Evolutionary conservation across 2,113 vertebrate species (phyloP), one percentile per base, ranked within the genome.

Genomic region (Ictalurus punctatus): DNA sequence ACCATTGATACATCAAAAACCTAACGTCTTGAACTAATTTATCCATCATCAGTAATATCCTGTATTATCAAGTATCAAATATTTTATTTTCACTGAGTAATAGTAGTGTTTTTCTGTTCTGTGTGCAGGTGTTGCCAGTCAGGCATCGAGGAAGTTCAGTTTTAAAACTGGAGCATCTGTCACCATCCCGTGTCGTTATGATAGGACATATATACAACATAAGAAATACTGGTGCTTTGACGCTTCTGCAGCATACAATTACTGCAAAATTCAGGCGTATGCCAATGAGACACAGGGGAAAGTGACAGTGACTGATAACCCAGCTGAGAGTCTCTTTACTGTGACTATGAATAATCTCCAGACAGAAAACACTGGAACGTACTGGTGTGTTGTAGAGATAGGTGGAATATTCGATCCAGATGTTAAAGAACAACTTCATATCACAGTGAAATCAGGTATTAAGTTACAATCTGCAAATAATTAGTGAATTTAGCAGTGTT

Each of bases 141-240:
- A 40, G 3, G 40, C 83, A 86, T 27, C 19, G 19, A 59, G 37
- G 30, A 1, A 54, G 25, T 58, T 90, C 23, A n/a, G 7, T 88
- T 16, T 86, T 1, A 27, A 54, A 83, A 52, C 48, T 34, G 86
- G 88, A 84, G 86, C 23, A 84, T 65, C 54, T 2, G n/a, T 92
- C 10, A 79, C 76, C 48, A 88, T 92, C 80, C 90, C 83, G 0
- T 90, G 88, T 88, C 27, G 58, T 34, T 92, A 92, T 84, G 83
- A 88, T n/a, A 52, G 4, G 63, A 13, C 67, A 10, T 89, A 92
- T 52, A 78, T 27, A 80, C 30, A 74, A 1, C 81, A 91, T 34
- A 17, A 40, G 34, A 90, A 92, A 83, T 85, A 85, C 80, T 90
- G 90, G 91, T 92, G 88, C 48, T 67, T n/a, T 52, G 34, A 9